Conservation (phyloP, 2,113 vertebrate species). For the Carollia perspicillata region DNA sequence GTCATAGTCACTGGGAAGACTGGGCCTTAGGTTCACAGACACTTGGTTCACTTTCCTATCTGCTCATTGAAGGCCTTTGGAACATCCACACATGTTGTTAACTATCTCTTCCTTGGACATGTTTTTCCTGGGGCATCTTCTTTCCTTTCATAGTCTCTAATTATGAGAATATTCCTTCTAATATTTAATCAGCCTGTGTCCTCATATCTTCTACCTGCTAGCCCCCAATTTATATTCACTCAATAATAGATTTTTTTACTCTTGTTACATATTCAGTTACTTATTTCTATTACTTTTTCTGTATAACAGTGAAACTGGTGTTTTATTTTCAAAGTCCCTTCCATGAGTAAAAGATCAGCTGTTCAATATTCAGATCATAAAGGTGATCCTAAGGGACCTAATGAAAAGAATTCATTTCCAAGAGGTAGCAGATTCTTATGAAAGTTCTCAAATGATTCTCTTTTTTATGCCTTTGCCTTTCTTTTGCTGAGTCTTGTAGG, state of each 20-base stretch:
- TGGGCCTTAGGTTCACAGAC: not conserved
- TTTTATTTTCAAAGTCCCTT: not conserved
- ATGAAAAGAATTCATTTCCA: not conserved
- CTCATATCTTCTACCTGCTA: not conserved
- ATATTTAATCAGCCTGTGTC: not conserved
- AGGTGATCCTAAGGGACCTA: not conserved
- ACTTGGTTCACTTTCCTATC: not conserved
- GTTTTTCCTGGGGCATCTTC: not conserved
- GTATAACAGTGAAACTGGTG: not conserved
- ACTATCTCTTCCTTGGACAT: not conserved
- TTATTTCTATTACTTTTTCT: not conserved
- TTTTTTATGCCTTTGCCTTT: not conserved
- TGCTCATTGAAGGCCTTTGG: not conserved
- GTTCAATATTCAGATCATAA: not conserved
- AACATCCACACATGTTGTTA: not conserved
- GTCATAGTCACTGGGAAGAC: not conserved
- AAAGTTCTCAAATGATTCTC: constrained; percentile 21
- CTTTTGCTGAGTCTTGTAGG: constrained; percentile 1
- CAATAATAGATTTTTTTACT: not conserved
- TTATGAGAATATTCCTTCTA: not conserved
- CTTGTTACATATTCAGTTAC: not conserved
- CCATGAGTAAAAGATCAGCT: not conserved
- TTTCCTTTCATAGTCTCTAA: not conserved
- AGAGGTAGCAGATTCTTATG: not conserved
- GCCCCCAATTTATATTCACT: not conserved